A percentile compares a stretch with the other conserved stretches of the same genome.
These are phyloP conservation scores for Orientallactaga sibirica DNA, from an alignment of 2,797 vertebrate genomes.

Conservation along the genomic window DNA sequence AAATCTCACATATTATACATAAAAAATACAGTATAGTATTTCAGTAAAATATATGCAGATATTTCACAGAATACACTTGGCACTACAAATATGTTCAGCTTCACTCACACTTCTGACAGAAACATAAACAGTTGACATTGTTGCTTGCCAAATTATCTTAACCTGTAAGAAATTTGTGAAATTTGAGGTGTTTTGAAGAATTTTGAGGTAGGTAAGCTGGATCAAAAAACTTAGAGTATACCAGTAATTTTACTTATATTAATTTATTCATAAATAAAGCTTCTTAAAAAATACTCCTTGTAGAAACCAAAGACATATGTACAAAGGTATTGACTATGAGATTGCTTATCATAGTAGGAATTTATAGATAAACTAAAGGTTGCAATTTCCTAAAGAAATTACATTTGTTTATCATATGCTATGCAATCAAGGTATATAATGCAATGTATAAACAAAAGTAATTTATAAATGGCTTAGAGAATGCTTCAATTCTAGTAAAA, in stretches of 20 bases:
- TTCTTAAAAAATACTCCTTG: neutral
- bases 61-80: neutral
- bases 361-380: neutral
- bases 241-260: neutral
- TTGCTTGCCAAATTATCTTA: conserved; percentile 27
- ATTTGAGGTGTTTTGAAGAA: neutral
- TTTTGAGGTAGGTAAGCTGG: neutral
- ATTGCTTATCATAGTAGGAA: neutral
- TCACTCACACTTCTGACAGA: neutral
- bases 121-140: neutral
- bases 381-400: conserved; percentile 13
- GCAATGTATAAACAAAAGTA: neutral
- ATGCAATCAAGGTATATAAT: neutral
- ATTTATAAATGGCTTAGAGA: neutral
- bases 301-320: neutral
- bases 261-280: neutral
- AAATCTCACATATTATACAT: neutral
- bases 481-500: neutral
- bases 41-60: neutral
- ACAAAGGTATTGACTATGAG: neutral
- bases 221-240: neutral
- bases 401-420: neutral
- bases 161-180: neutral
- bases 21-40: neutral
- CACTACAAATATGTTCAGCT: neutral